phyloP scores from a whole-genome alignment of 92 coral and sea anemone genomes.

The Actinernus sp. region DNA sequence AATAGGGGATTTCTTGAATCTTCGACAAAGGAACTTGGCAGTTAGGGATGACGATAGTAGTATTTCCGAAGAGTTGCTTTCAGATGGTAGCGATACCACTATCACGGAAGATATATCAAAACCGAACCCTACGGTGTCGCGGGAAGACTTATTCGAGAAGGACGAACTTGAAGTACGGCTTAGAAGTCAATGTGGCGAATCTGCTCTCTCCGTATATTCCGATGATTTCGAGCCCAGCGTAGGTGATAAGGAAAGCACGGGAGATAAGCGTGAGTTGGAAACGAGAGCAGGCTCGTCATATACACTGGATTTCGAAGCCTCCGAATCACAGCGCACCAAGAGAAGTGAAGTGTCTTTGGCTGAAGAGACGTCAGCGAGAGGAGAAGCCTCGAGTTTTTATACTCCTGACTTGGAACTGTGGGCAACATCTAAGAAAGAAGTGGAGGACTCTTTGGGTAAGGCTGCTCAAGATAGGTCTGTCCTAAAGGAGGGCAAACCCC shows the following conservation, averaged over 20 bases:
- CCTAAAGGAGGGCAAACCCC: slow-evolving; percentile 10
- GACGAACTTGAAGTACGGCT: slow-evolving; percentile 43
- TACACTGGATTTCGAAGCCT: slow-evolving; percentile 59
- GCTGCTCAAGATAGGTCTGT: not conserved
- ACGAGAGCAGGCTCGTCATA: slow-evolving; percentile 20
- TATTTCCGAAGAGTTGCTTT: not conserved
- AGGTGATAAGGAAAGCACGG: not conserved
- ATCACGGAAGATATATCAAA: not conserved
- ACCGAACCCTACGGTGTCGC: no score
- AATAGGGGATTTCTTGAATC: slow-evolving; percentile 3
- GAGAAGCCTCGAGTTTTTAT: slow-evolving; percentile 7
- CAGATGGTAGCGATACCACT: not conserved
- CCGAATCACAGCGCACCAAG: slow-evolving; percentile 24
- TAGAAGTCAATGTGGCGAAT: not conserved
- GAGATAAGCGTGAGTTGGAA: not conserved
- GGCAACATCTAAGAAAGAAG: not conserved
- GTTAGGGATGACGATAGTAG: not conserved
- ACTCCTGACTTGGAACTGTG: slow-evolving; percentile 32
- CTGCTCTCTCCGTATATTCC: slow-evolving; percentile 2
- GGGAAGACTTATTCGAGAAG: slow-evolving; percentile 13
- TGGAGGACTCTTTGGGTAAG: slow-evolving; percentile 2
- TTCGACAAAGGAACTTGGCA: not conserved
- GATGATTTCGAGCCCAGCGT: slow-evolving; percentile 16
- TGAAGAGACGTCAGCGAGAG: slow-evolving; percentile 1
- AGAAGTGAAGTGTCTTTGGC: slow-evolving; percentile 2